Conservation (phyloP, 2,888 invertebrate genomes). For the Tetramorium bicarinatum region DNA sequence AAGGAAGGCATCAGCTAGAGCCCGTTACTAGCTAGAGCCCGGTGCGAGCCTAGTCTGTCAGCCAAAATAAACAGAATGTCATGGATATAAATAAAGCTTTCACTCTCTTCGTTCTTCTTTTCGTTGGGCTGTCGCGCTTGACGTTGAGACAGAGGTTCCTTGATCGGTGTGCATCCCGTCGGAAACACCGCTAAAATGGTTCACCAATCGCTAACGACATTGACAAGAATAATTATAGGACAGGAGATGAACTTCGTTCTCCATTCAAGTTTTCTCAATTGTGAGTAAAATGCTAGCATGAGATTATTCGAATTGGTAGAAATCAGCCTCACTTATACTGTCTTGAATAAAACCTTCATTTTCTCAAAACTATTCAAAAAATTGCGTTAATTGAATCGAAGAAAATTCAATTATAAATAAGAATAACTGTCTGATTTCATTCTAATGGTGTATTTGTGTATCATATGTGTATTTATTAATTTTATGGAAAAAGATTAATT, state of each 20-base stretch:
- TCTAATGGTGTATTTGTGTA: not conserved
- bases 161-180: constrained; percentile 70
- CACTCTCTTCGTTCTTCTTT: constrained; percentile 71
- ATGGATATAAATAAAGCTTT: constrained; percentile 84
- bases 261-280: constrained; percentile 17
- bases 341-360: not conserved
- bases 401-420: not conserved
- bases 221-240: constrained; percentile 68
- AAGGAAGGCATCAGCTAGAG: constrained; percentile 65
- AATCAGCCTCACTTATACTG: not conserved
- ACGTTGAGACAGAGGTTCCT: constrained; percentile 55
- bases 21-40: constrained; percentile 66
- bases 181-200: constrained; percentile 68
- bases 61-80: constrained; percentile 85
- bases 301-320: not conserved
- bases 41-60: constrained; percentile 78
- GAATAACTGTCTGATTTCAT: not conserved
- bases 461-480: not conserved
- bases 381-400: not conserved
- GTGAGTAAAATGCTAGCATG: not conserved
- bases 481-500: not conserved
- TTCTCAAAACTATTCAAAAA: not conserved
- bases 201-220: constrained; percentile 45
- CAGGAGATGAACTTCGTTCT: constrained; percentile 14
- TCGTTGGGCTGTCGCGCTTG: constrained; percentile 53